These are phyloP conservation scores for Eurosta solidaginis DNA, from an alignment of 1,140 invertebrate genomes.

Conservation along the genomic window DNA sequence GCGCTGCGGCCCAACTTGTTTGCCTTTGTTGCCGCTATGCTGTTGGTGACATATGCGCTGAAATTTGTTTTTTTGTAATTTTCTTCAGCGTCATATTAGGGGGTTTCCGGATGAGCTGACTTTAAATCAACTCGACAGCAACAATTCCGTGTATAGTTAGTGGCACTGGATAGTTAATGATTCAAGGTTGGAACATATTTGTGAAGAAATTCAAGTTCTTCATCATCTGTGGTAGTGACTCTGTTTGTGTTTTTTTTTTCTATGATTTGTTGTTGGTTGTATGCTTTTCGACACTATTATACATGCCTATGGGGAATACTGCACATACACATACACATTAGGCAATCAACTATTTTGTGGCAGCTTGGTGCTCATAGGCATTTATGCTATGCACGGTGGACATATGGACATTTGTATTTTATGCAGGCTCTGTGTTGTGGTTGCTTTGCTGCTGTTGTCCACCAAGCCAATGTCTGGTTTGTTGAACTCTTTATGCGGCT, in stretches of 20 bases:
- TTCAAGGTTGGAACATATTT: not conserved
- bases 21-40: not conserved
- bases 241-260: not conserved
- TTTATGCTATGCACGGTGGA: too few relatives aligned
- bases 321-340: not conserved
- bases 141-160: not conserved
- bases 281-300: not conserved
- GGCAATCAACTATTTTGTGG: not conserved
- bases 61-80: not conserved
- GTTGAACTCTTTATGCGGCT: not conserved
- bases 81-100: not conserved
- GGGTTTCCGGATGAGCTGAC: not conserved
- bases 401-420: not conserved
- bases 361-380: not conserved
- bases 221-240: not conserved
- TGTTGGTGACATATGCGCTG: not conserved
- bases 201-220: not conserved
- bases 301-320: not conserved
- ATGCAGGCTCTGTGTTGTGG: not conserved
- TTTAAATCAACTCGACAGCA: not conserved
- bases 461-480: slow-evolving; percentile 6
- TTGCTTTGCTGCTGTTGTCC: not conserved
- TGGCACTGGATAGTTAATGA: not conserved
- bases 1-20: not conserved
- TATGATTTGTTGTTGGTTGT: not conserved